Conservation (phyloP, 2,888 invertebrate genomes). For the Idaea dimidiata region DNA sequence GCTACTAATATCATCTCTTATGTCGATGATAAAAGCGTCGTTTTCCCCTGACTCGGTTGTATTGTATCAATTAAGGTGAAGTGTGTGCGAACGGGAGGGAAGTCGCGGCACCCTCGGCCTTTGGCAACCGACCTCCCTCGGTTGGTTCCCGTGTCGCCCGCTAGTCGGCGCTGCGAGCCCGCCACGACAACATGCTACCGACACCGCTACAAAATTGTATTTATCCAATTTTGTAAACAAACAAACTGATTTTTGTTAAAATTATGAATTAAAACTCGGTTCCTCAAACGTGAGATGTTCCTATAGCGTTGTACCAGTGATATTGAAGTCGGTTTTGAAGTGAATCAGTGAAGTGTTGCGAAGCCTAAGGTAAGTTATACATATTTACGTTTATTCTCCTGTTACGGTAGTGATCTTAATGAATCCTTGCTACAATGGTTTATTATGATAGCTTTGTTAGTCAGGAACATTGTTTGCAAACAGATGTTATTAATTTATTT, state of each 20-base stretch:
- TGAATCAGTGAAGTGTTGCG: slow-evolving; percentile 21
- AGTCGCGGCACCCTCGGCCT: slow-evolving; percentile 44
- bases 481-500: neutral
- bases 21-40: slow-evolving; percentile 75
- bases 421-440: slow-evolving; percentile 22
- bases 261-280: slow-evolving; percentile 27
- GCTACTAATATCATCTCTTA: slow-evolving; percentile 59
- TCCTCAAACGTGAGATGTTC: slow-evolving; percentile 30
- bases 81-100: slow-evolving; percentile 59
- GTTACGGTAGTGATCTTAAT: slow-evolving; percentile 24
- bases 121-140: slow-evolving; percentile 51
- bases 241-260: slow-evolving; percentile 51
- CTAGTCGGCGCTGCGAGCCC: slow-evolving; percentile 75
- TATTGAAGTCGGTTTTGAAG: slow-evolving; percentile 11
- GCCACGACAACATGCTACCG: slow-evolving; percentile 65
- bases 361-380: slow-evolving; percentile 43
- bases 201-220: slow-evolving; percentile 43
- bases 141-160: slow-evolving; percentile 55
- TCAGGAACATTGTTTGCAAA: neutral
- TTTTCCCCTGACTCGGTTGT: slow-evolving; percentile 66
- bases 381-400: slow-evolving; percentile 25
- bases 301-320: slow-evolving; percentile 13
- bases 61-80: slow-evolving; percentile 52
- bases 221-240: slow-evolving; percentile 72
- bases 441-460: slow-evolving; percentile 17